Base-by-base conservation (phyloP, 2,888 invertebrate genomes). In the Pseudococcus viburni region DNA sequence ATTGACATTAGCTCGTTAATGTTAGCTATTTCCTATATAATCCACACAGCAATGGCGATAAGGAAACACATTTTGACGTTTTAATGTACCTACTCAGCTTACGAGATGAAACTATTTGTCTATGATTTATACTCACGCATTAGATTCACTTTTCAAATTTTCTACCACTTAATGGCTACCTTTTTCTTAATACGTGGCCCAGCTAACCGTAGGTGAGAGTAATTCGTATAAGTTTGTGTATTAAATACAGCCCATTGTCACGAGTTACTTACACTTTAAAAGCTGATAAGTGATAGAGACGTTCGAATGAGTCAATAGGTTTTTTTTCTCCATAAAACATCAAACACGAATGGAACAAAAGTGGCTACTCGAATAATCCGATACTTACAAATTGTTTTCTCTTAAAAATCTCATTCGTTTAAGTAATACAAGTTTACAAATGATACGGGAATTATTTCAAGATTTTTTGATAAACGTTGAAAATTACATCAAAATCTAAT, bases 41-140 rank as follows among this genome's bases (percentile, higher is more conserved):
- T 42, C 80, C 42, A 83, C 12, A 77, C 39, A 39, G 17, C 33
- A 39, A 8, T 8, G 19, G 26, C 46, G 80, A 83, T 83, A 83
- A 83, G 80, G 80, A 83, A 83, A 83, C 46, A 83, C 80, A 46
- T 22, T 83, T 83, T 83, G 80, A 83, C 80, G 80, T 83, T 83
- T 83, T 83, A 83, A 83, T 83, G 80, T 73, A 73, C 68, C 12
- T n/a, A 73, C 73, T 68, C 15, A 15, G 19, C 33, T 80, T 15
- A 19, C 42, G 5, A 83, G 46, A 83, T n/a, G 80, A 83, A 46
- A 83, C 15, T 83, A 83, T 83, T 83, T 83, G 33, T 39, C 39
- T 46, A 83, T 83, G 80, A 83, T 83, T 83, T 83, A 46, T 83
- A 83, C 3, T 9, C n/a, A 19, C 9, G 19, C 80, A 83, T 83